Evolutionary conservation across 2,113 vertebrate genomes (phyloP), one percentile per base, ranked within the genome.

Genomic region (Tetrao urogallus): DNA sequence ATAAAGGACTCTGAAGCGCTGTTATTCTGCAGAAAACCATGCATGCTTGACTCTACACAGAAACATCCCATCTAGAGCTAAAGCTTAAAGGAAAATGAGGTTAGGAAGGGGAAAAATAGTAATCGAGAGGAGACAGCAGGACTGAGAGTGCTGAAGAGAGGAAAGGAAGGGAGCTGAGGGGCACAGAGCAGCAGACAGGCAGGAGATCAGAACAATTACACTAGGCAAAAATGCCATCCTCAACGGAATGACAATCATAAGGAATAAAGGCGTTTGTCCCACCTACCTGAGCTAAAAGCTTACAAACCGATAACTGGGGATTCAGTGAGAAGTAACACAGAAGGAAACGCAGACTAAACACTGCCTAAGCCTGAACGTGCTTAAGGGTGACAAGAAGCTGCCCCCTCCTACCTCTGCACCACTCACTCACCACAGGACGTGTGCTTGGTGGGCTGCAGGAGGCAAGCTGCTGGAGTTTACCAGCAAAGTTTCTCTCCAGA

Each of bases 381-480:
- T 8, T 47, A 52, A 28, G 43, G 30, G 34, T 7, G 20, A 27
- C 5, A 10, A 11, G 17, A 43, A 40, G 50, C 24, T 17, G 25
- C 34, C 9, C 24, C 45, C 45, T 16, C 38, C 34, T 15, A 16
- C 21, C 47, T 24, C n/a, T 60, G 20, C 8, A 6, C 47, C 47
- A 48, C 22, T 48, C 47, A 24, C 47, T 20, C 47, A 48, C 21
- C 47, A 48, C 47, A 48, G 47, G 22, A 48, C 11, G 21, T 24
- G 47, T 24, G 21, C 47, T 22, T 24, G 47, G 11, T 0, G 1
- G 21, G 43, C 9, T 72, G 36, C 25, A 25, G 58, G 30, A 32
- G 32, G 25, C 27, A 18, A 1, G 1, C n/a, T 60, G n/a, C 30
- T 42, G 0, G 1, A 15, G 24, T 19, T 56, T 3, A 28, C 20